phyloP scores from a whole-genome alignment of 2,888 invertebrate genomes.

The Xylota segnis region DNA sequence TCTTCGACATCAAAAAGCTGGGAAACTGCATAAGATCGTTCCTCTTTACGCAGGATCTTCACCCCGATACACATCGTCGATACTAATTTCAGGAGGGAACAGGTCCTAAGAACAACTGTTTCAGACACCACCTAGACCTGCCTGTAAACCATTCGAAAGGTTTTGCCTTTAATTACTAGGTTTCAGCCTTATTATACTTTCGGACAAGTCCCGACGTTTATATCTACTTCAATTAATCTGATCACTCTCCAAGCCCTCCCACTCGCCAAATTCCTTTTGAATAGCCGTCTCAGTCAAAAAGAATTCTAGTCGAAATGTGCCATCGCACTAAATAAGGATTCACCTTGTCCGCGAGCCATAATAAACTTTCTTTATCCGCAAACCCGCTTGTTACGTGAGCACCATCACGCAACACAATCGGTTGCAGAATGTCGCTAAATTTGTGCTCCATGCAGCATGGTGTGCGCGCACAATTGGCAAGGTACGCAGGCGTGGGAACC shows the following conservation, averaged over 20 bases:
- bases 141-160: no score
- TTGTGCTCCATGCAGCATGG: slow-evolving; percentile 15
- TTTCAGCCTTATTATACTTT: no score
- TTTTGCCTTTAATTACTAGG: no score
- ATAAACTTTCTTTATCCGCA: slow-evolving; percentile 67
- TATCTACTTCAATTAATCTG: slow-evolving; percentile 10
- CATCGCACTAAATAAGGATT: slow-evolving; percentile 64
- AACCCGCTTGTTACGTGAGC: slow-evolving; percentile 65
- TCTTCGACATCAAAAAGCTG: no score
- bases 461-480: slow-evolving; percentile 45
- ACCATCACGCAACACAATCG: slow-evolving; percentile 57
- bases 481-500: slow-evolving; percentile 64
- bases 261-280: slow-evolving; percentile 11
- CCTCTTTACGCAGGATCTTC: no score
- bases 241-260: not conserved
- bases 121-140: no score
- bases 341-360: slow-evolving; percentile 63
- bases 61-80: no score
- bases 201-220: no score
- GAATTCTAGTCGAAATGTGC: slow-evolving; percentile 58
- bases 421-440: slow-evolving; percentile 45
- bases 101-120: no score
- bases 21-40: no score
- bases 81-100: no score
- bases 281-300: slow-evolving; percentile 3